phyloP scores from a whole-genome alignment of 2,797 vertebrate species.

The Orientallactaga sibirica region DNA sequence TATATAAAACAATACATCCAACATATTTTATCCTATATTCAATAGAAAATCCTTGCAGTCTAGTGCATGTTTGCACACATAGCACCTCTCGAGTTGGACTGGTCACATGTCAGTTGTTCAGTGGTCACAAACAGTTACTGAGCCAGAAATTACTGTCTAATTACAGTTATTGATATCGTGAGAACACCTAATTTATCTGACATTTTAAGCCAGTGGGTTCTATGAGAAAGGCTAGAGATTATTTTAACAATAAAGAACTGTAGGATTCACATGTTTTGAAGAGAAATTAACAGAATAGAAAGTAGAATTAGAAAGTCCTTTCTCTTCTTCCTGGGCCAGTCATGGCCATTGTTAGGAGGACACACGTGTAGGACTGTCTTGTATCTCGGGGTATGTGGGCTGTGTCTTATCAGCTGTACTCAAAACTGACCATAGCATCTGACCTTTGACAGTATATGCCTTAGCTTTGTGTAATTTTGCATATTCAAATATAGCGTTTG shows the following conservation, averaged over 20 bases:
- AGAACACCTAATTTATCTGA: background rate
- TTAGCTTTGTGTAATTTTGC: background rate
- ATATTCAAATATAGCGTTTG: background rate
- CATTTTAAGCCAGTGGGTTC: background rate
- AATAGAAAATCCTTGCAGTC: conserved; percentile 21
- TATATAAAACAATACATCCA: background rate
- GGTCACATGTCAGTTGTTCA: background rate
- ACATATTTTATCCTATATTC: background rate
- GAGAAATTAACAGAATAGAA: background rate
- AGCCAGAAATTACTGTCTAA: background rate
- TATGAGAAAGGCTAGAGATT: background rate
- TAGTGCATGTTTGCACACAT: background rate
- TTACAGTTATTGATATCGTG: background rate
- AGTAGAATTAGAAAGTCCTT: background rate
- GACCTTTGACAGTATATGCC: too few species aligned
- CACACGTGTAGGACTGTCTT: background rate
- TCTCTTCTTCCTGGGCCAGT: background rate
- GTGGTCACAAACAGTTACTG: background rate
- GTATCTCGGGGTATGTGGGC: background rate
- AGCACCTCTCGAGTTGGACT: background rate
- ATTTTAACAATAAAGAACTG: conserved; percentile 1
- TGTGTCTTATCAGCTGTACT: background rate
- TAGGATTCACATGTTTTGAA: background rate
- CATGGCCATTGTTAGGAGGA: background rate
- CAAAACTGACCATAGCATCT: background rate